These are phyloP conservation scores for Sylvicola cinctus DNA, from an alignment of 2,888 invertebrate species.

Conservation along the genomic window DNA sequence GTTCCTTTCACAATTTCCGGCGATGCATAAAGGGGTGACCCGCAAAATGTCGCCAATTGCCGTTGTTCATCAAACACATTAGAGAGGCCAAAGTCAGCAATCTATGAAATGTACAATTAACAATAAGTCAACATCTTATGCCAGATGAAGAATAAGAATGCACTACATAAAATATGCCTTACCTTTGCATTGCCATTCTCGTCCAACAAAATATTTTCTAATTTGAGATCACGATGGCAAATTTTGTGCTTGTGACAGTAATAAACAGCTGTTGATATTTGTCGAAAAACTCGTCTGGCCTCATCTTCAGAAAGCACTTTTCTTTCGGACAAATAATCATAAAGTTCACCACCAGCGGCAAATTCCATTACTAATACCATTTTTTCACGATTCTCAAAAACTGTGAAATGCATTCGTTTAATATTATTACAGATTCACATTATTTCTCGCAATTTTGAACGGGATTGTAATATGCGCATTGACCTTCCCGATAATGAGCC, in stretches of 20 bases:
- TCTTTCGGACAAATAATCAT: conserved; percentile 84
- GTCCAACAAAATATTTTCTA: conserved; percentile 87
- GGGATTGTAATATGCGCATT: neutral
- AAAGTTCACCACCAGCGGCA: conserved; percentile 94
- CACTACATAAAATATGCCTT: conserved; percentile 7
- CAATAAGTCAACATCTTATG: neutral
- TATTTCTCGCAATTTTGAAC: no score
- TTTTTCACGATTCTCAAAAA: conserved; percentile 98
- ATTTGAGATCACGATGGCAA: conserved; percentile 87
- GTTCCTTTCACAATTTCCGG: conserved; percentile 96
- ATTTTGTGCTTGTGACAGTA: conserved; percentile 98
- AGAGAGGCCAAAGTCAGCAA: conserved; percentile 96
- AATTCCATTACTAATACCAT: conserved; percentile 99
- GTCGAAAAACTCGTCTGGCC: conserved; percentile 84
- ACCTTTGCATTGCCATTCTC: conserved; percentile 90
- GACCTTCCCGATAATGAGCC: no score
- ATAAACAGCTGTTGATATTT: conserved; percentile 89
- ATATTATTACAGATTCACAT: neutral
- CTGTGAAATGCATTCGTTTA: conserved; percentile 29
- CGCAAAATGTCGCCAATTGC: conserved; percentile 80
- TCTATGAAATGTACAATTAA: conserved; percentile 30
- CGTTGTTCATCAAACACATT: conserved; percentile 87
- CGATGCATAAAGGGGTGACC: conserved; percentile 89
- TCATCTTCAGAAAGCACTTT: conserved; percentile 83
- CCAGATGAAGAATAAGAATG: neutral